A percentile compares a stretch with the other conserved stretches of the same genome.
These are phyloP conservation scores for Enteromius afrohamiltoni DNA, from an alignment of 2,797 vertebrate species.

Conservation along the genomic window DNA sequence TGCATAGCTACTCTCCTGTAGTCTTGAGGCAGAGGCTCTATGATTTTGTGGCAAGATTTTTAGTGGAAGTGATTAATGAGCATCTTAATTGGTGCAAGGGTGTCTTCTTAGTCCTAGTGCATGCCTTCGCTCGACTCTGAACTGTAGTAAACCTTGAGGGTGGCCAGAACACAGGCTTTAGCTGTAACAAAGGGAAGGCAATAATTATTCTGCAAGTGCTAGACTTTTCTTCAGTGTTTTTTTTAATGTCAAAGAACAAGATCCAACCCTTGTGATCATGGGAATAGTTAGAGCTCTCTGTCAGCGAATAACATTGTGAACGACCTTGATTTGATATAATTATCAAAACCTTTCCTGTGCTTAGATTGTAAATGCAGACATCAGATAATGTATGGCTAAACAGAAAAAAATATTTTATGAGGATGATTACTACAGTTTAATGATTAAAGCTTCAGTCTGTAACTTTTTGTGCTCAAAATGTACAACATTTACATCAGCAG, in stretches of 20 bases:
- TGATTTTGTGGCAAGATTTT: slow-evolving; percentile 66
- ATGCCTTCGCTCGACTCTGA: slow-evolving; percentile 67
- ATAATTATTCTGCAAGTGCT: slow-evolving; percentile 71
- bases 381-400: background rate
- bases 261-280: background rate
- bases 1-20: slow-evolving; percentile 28
- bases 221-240: background rate
- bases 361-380: background rate
- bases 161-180: slow-evolving; percentile 69
- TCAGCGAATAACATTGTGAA: background rate
- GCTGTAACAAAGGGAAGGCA: slow-evolving; percentile 67
- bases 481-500: too few relatives aligned
- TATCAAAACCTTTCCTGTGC: background rate
- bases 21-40: slow-evolving; percentile 66
- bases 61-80: slow-evolving; percentile 79
- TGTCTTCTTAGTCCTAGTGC: slow-evolving; percentile 62
- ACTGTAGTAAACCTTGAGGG: slow-evolving; percentile 75
- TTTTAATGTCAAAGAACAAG: background rate
- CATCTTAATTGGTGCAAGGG: slow-evolving; percentile 75
- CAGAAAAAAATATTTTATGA: background rate
- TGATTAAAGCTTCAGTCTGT: background rate
- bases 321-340: slow-evolving; percentile 2
- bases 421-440: background rate
- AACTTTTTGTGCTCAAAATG: too few relatives aligned
- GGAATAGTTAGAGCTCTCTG: background rate